A percentile compares a stretch with the other conserved stretches of the same genome.
Evolutionary conservation across 2,888 invertebrate species (phyloP).

Genomic region (Bimastos eiseni): DNA sequence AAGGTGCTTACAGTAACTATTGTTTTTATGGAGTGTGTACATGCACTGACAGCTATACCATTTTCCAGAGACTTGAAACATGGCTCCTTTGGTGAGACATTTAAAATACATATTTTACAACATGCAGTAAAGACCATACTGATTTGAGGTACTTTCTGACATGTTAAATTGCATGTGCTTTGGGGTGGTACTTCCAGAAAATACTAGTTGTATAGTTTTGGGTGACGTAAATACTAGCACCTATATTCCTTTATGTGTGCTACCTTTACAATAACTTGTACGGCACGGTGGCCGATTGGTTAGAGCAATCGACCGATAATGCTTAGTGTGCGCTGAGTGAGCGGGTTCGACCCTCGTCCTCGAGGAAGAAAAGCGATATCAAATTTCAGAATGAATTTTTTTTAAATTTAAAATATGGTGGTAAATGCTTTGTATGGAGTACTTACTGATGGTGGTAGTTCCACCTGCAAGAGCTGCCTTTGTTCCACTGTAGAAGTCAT

Average conservation of each 20-base stretch:
- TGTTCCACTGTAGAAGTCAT: constrained; percentile 96
- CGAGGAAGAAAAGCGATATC: too few species aligned
- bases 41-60: neutral
- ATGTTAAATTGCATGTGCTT: neutral
- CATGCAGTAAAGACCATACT: neutral
- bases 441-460: constrained; percentile 91
- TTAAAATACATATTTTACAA: neutral
- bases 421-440: neutral
- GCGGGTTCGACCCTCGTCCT: too few species aligned
- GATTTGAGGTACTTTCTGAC: neutral
- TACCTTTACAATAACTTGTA: neutral
- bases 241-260: neutral
- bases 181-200: neutral
- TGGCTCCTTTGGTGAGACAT: neutral
- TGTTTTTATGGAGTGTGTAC: neutral
- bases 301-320: too few species aligned
- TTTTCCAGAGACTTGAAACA: neutral
- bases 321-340: too few species aligned
- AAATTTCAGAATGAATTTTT: too few species aligned
- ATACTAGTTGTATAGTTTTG: neutral
- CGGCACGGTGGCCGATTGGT: too few species aligned
- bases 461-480: constrained; percentile 96
- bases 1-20: neutral
- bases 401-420: too few species aligned
- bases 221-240: neutral